Conservation (phyloP, 2,888 invertebrate genomes). For the Calameuta filiformis region DNA sequence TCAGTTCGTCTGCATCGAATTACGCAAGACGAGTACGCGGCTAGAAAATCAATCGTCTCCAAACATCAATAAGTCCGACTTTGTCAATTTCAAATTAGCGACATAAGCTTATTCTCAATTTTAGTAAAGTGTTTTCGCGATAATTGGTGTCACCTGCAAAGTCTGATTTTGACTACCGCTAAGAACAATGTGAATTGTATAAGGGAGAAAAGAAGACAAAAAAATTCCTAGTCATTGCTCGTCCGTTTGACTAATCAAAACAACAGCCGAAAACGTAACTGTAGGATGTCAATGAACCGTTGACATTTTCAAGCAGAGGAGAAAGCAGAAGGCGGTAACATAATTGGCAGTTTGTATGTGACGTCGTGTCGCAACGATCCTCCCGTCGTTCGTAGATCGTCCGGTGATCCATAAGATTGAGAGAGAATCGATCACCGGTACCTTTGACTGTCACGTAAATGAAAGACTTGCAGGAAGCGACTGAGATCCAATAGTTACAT, state of each 20-base stretch:
- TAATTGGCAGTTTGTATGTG: conserved; percentile 51
- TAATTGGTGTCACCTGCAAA: background rate
- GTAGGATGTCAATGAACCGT: conserved; percentile 51
- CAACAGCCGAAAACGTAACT: conserved; percentile 15
- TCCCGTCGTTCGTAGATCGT: background rate
- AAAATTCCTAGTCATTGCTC: background rate
- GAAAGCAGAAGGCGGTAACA: conserved; percentile 59
- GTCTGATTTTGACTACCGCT: background rate
- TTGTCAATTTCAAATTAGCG: background rate
- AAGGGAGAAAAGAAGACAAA: background rate
- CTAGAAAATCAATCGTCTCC: background rate
- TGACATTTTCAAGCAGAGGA: conserved; percentile 61
- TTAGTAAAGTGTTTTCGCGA: background rate
- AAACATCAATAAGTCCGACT: background rate
- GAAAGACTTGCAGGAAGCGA: background rate
- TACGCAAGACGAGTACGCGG: background rate
- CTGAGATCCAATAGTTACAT: background rate
- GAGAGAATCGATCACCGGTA: background rate
- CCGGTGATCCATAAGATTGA: conserved; percentile 1
- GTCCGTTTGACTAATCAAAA: conserved; percentile 5
- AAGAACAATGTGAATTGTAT: background rate
- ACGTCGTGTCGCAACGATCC: conserved; percentile 39
- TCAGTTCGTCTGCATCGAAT: background rate
- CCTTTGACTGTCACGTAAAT: background rate
- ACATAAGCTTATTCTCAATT: background rate